Conservation (phyloP, 2,113 vertebrate species). For the Pseudorasbora parva region DNA sequence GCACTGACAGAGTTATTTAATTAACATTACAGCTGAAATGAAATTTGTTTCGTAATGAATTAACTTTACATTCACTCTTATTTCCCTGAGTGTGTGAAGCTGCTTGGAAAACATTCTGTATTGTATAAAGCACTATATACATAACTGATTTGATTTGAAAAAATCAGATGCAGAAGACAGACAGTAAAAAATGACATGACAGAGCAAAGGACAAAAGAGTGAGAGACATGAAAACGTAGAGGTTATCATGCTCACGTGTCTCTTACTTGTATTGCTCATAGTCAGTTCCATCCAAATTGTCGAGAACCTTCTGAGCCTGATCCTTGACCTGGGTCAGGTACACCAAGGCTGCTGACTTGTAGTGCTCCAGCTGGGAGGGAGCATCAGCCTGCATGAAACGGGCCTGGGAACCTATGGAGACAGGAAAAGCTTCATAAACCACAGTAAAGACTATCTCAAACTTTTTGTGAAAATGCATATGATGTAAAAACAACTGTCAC, state of each 20-base stretch:
- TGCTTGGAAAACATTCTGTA: neutral
- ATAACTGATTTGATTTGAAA: neutral
- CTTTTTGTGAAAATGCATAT: neutral
- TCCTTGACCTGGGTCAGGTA: constrained; percentile 78
- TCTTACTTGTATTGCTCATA: constrained; percentile 81
- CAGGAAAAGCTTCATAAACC: constrained; percentile 11
- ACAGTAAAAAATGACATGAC: neutral
- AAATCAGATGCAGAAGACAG: neutral
- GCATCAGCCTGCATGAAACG: constrained; percentile 57
- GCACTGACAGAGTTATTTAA: neutral
- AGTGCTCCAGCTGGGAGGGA: constrained; percentile 60
- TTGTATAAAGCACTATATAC: neutral
- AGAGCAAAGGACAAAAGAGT: neutral
- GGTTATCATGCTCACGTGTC: neutral
- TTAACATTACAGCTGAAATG: neutral
- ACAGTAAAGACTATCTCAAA: neutral
- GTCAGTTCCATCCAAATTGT: constrained; percentile 73
- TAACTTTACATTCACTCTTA: neutral
- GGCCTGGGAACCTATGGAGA: constrained; percentile 62
- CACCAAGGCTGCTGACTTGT: constrained; percentile 57
- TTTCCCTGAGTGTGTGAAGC: neutral
- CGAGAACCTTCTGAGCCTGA: constrained; percentile 70
- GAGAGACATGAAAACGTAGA: constrained; percentile 1
- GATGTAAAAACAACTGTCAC: neutral
- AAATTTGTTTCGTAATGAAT: neutral